Base-by-base conservation (phyloP, 2,888 invertebrate species). In the Drosophila imparisetae region DNA sequence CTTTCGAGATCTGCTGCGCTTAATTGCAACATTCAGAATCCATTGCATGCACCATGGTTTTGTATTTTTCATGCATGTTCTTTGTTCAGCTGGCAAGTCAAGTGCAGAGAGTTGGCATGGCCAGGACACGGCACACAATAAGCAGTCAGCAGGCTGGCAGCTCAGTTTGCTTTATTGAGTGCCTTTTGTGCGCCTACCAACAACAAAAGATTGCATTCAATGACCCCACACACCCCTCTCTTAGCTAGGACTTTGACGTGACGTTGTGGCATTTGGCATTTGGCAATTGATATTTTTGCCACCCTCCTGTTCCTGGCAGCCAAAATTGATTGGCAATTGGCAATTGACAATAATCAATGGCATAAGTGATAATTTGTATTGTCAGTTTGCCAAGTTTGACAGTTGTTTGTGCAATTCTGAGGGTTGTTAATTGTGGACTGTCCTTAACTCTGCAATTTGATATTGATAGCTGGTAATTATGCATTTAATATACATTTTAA, bases 281-380 rank as follows among this genome's bases (percentile, higher is more conserved):
- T 75, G 65, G 55, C 82, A 78, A 81, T 78, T 71, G 78, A 67
- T 67, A 78, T 75, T 78, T 78, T 72, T 73, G 68, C 77, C 74
- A 63, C 75, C 78, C 80, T 62, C 57, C 54, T 67, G 62, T 60
- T 42, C 42, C 57, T 42, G 71, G 34, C 49, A 64, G 67, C 59
- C 66, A 18, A 66, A 78, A 75, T 85, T 80, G 82, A 86, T 88
- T 86, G 86, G 70, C 24, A 45, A 86, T 88, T 83, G 86, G 72
- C 86, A 86, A 89, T 86, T 81, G 86, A 63, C 86, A 85, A 87
- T 87, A 89, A 87, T 89, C 87, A 82, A 83, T 80, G 77, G 85
- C 55, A 76, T 82, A 89, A 87, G 86, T 82, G 83, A 85, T 87
- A 85, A 87, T 87, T 89, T 87, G 72, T 58, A 87, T 87, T 89